Conservation (phyloP, 1,140 invertebrate species). For the Chymomyza costata region DNA sequence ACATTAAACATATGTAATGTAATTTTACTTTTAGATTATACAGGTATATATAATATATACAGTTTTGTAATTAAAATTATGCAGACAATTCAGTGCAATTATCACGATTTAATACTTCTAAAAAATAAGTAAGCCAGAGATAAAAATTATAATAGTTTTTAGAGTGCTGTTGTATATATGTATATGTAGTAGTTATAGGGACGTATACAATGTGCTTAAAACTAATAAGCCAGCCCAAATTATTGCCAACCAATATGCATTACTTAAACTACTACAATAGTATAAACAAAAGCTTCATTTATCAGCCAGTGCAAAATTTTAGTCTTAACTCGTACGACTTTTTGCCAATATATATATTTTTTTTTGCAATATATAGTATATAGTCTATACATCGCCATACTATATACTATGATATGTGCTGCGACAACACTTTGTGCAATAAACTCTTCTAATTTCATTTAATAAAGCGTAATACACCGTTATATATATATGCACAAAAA, state of each 20-base stretch:
- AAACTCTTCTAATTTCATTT: constrained; percentile 33
- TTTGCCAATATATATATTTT: constrained; percentile 7
- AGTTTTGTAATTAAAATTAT: constrained; percentile 43
- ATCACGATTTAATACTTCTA: constrained; percentile 70
- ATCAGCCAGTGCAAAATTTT: constrained; percentile 12
- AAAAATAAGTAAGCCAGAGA: constrained; percentile 51
- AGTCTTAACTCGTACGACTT: constrained; percentile 18
- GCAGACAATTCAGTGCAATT: constrained; percentile 53
- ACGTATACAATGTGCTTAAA: constrained; percentile 12
- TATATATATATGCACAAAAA: constrained; percentile 33
- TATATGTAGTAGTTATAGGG: too few relatives aligned
- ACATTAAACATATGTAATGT: constrained; percentile 18
- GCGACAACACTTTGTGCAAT: too few relatives aligned
- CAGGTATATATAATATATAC: constrained; percentile 24
- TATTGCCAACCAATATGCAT: constrained; percentile 22
- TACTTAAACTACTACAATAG: constrained; percentile 26
- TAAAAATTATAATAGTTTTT: constrained; percentile 37
- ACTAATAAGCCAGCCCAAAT: constrained; percentile 17
- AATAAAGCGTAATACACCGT: constrained; percentile 53
- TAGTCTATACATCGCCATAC: constrained; percentile 12
- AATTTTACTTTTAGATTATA: constrained; percentile 42
- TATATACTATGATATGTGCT: constrained; percentile 27
- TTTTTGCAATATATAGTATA: constrained; percentile 1
- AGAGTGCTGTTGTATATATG: constrained; percentile 7
- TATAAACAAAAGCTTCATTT: constrained; percentile 11